Conservation (phyloP, 2,797 vertebrate genomes). For the Eremophila alpestris region DNA sequence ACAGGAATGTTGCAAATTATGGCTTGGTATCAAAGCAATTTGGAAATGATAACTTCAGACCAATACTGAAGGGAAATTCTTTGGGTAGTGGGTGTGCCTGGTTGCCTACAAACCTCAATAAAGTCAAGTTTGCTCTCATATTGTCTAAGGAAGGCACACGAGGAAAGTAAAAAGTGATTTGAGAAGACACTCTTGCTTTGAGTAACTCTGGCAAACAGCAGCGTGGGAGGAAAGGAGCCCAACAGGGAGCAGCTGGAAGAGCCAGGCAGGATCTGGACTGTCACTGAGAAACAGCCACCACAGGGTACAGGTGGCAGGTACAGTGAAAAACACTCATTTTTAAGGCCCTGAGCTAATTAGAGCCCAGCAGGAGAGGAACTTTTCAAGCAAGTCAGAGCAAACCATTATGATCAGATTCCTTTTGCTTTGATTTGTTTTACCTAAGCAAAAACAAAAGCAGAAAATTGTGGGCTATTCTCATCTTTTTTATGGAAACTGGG, state of each 20-base stretch:
- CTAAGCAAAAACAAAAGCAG: background rate
- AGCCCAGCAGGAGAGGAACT: background rate
- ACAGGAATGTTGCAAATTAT: slow-evolving; percentile 14
- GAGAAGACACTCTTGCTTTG: background rate
- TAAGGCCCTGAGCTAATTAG: background rate
- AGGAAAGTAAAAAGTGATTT: background rate
- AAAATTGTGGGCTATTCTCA: background rate
- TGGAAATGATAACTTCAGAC: background rate
- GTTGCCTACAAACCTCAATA: background rate
- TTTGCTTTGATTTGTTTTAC: background rate
- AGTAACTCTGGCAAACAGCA: background rate
- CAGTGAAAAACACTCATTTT: background rate
- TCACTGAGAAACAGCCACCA: background rate
- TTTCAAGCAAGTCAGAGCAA: background rate
- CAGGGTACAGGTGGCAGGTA: background rate
- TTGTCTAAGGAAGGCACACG: background rate
- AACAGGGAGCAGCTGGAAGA: background rate
- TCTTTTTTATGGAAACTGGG: background rate
- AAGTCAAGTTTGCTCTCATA: background rate
- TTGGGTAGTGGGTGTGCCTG: background rate
- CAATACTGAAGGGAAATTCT: background rate
- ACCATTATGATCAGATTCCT: background rate
- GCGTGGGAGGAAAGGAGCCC: background rate
- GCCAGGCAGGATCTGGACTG: background rate
- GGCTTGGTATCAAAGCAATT: slow-evolving; percentile 33